These are phyloP conservation scores for Trichomycterus rosablanca DNA, from an alignment of 2,113 vertebrate species.

Conservation along the genomic window DNA sequence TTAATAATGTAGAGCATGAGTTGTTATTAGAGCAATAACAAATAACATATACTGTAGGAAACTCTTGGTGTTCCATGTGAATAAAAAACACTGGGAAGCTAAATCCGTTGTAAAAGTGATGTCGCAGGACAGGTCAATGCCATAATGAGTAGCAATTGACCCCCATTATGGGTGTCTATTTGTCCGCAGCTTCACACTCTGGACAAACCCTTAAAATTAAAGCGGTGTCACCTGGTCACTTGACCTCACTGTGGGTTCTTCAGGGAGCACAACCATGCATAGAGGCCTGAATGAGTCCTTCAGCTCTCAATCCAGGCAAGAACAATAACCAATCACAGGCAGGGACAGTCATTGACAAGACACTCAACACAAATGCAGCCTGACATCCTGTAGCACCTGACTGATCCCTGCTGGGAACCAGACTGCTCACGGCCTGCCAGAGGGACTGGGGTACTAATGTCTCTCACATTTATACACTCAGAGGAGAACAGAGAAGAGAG, in stretches of 20 bases:
- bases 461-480: background rate
- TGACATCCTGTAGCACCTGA: slow-evolving; percentile 37
- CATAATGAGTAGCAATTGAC: slow-evolving; percentile 11
- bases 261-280: slow-evolving; percentile 28
- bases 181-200: slow-evolving; percentile 8
- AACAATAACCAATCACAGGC: slow-evolving; percentile 62
- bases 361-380: slow-evolving; percentile 39
- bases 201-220: slow-evolving; percentile 27
- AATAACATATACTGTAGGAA: no score
- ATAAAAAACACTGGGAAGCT: no score
- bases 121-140: background rate
- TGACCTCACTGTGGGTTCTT: slow-evolving; percentile 44
- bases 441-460: no score
- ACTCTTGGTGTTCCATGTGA: no score
- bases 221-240: slow-evolving; percentile 46
- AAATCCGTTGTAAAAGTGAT: no score
- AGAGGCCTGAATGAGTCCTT: slow-evolving; percentile 48
- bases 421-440: background rate
- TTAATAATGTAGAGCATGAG: no score
- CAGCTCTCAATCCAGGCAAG: slow-evolving; percentile 34
- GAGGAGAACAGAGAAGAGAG: background rate
- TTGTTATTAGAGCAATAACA: no score
- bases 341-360: slow-evolving; percentile 53
- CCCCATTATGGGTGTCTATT: background rate
- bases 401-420: slow-evolving; percentile 10